Evolutionary conservation across 1,140 invertebrate species (phyloP).

Genomic region (Drosophila repletoides): DNA sequence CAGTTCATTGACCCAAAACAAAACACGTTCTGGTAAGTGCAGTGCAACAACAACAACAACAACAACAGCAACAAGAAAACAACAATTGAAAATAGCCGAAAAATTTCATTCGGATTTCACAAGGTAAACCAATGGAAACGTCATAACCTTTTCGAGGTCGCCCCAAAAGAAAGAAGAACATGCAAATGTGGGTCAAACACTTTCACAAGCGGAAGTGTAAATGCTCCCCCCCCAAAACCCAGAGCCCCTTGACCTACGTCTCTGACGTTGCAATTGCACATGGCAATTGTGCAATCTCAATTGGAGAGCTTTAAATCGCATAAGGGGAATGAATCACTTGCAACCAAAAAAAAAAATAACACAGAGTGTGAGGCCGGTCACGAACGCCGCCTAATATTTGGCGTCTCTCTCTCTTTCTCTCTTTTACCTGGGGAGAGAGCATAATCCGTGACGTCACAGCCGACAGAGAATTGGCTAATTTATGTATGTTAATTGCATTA

Average conservation of each 20-base stretch:
- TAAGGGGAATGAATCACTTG: conserved; percentile 49
- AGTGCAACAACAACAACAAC: conserved; percentile 20
- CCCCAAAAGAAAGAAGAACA: too few relatives aligned
- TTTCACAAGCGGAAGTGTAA: conserved; percentile 35
- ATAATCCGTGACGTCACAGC: conserved; percentile 14
- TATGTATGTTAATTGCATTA: conserved; percentile 25
- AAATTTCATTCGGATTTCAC: conserved; percentile 17
- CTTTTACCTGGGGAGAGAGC: not conserved
- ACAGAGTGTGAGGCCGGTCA: conserved; percentile 52
- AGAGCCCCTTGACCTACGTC: too few relatives aligned
- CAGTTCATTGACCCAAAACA: conserved; percentile 53
- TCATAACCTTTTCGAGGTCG: not conserved
- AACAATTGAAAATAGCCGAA: not conserved
- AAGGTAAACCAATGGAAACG: conserved; percentile 5
- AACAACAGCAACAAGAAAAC: conserved; percentile 4
- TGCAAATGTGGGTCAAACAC: conserved; percentile 29
- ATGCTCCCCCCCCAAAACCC: not conserved
- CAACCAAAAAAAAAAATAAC: not conserved
- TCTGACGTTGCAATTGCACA: conserved; percentile 24
- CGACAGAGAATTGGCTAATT: not conserved
- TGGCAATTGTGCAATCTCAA: conserved; percentile 40
- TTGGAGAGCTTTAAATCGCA: not conserved
- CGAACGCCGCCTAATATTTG: conserved; percentile 48
- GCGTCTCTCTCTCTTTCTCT: not conserved
- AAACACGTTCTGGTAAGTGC: conserved; percentile 55